Percentiles rank a stretch among this genome's conserved stretches.
Conservation (phyloP, 2,797 vertebrate species). For the Oreochromis grahami region DNA sequence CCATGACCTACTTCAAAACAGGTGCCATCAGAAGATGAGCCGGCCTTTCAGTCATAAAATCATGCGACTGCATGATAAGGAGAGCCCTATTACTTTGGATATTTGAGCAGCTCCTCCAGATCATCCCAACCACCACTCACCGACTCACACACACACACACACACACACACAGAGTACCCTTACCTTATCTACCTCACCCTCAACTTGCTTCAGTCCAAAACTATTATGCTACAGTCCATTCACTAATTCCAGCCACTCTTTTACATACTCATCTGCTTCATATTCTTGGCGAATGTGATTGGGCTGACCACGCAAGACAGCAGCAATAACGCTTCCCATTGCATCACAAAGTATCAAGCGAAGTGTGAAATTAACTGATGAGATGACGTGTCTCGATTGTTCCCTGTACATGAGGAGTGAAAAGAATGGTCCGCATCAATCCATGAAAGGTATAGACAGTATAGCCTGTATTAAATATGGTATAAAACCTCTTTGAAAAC, state of each 20-base stretch:
- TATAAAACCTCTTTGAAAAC: background rate
- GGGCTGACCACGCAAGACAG: slow-evolving; percentile 48
- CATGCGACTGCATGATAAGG: slow-evolving; percentile 25
- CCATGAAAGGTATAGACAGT: background rate
- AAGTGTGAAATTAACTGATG: slow-evolving; percentile 76
- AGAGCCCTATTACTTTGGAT: slow-evolving; percentile 16
- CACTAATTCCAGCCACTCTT: slow-evolving; percentile 37
- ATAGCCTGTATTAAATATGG: background rate
- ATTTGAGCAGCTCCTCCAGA: background rate
- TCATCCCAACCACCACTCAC: background rate
- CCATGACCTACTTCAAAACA: slow-evolving; percentile 15
- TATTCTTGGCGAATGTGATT: slow-evolving; percentile 42
- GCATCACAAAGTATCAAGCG: slow-evolving; percentile 65
- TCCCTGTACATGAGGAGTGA: slow-evolving; percentile 31
- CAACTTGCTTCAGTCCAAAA: slow-evolving; percentile 10
- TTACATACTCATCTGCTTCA: slow-evolving; percentile 32
- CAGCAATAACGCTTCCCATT: slow-evolving; percentile 53
- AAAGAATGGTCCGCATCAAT: slow-evolving; percentile 25
- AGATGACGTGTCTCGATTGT: slow-evolving; percentile 67
- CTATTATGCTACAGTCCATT: slow-evolving; percentile 4
- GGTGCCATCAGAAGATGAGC: background rate
- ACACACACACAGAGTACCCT: background rate
- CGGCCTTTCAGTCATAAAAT: slow-evolving; percentile 17
- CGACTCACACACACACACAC: background rate
- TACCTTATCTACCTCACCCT: slow-evolving; percentile 35